Evolutionary conservation across 2,113 vertebrate species (phyloP).

Genomic region (Shinisaurus crocodilurus): DNA sequence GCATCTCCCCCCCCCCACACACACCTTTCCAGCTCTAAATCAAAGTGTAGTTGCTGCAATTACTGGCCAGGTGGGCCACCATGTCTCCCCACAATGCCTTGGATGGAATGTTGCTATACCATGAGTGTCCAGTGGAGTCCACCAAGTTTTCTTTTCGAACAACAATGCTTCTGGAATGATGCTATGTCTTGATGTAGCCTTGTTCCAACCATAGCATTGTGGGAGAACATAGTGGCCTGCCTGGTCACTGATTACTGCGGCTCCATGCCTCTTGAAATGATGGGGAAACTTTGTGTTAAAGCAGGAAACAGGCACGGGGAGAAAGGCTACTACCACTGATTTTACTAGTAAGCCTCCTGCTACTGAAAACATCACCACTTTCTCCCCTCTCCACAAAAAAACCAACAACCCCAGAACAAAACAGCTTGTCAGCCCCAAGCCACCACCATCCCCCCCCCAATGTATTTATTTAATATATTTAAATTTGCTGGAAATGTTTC

Average conservation of each 20-base stretch:
- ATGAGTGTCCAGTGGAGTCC: not conserved
- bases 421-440: too few species aligned
- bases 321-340: too few species aligned
- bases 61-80: not conserved
- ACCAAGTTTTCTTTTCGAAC: not conserved
- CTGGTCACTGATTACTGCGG: not conserved
- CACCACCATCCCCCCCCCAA: too few species aligned
- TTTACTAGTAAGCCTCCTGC: too few species aligned
- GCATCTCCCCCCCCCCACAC: not conserved
- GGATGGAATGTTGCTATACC: not conserved
- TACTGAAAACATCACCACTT: too few species aligned
- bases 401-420: too few species aligned
- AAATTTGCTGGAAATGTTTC: too few species aligned
- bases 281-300: not conserved
- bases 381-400: too few species aligned
- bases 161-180: not conserved
- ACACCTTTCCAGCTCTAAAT: not conserved
- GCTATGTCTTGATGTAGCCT: not conserved
- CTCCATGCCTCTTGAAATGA: not conserved
- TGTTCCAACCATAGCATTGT: not conserved
- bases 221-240: not conserved
- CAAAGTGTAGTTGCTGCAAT: not conserved
- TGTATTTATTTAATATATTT: too few species aligned
- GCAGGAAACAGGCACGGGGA: not conserved
- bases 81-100: not conserved